Percentiles rank a stretch among this genome's conserved stretches.
These are phyloP conservation scores for Cataglyphis cursor DNA, from an alignment of 2,888 invertebrate genomes.

Conservation along the genomic window DNA sequence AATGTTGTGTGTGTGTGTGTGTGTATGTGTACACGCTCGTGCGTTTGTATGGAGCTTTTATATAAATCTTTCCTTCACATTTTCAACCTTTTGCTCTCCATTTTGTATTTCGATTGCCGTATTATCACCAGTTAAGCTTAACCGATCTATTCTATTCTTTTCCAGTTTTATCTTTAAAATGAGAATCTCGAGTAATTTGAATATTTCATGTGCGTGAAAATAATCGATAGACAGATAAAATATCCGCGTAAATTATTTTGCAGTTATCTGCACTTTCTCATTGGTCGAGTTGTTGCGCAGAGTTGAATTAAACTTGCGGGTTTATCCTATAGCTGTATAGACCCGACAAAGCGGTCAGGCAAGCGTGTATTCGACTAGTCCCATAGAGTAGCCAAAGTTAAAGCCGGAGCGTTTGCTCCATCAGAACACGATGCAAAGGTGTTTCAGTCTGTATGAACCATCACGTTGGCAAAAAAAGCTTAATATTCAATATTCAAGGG, in stretches of 20 bases:
- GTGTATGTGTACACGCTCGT: background rate
- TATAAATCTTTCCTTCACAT: background rate
- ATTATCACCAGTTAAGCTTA: background rate
- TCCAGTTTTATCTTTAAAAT: background rate
- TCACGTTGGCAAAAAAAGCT: background rate
- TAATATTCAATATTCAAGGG: background rate
- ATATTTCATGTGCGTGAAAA: background rate
- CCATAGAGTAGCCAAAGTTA: slow-evolving; percentile 23
- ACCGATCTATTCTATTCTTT: background rate
- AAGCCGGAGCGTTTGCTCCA: slow-evolving; percentile 1
- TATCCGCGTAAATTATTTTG: background rate
- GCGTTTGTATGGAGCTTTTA: background rate
- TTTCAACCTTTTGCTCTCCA: background rate
- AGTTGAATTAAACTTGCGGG: slow-evolving; percentile 35
- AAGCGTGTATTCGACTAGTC: background rate
- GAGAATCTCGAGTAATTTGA: slow-evolving; percentile 16
- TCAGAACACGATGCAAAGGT: background rate
- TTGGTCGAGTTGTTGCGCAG: background rate
- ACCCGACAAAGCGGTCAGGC: slow-evolving; percentile 21
- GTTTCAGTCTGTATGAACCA: background rate
- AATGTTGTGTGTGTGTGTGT: background rate
- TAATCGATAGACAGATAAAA: background rate
- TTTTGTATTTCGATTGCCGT: background rate
- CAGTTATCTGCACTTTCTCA: slow-evolving; percentile 6
- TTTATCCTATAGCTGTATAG: background rate